phyloP scores from a whole-genome alignment of 64 coral and sea anemone genomes.

The Exaiptasia diaphana region DNA sequence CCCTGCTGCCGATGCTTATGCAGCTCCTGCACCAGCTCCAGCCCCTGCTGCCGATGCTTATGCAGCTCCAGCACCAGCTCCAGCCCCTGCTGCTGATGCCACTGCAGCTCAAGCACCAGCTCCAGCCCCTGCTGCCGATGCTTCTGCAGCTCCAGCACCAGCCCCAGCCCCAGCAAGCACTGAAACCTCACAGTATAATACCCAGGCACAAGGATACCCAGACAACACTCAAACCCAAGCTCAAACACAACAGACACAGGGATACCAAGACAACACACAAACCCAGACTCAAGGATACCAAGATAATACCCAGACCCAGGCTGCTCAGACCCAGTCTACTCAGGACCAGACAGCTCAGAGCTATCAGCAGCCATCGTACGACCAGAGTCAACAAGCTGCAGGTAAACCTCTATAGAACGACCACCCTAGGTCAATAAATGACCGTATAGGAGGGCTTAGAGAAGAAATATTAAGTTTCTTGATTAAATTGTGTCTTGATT shows the following conservation, averaged over 20 bases:
- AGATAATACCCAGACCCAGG: not conserved
- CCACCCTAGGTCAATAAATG: too few species aligned
- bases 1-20: not conserved
- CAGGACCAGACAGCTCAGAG: not conserved
- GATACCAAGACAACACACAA: not conserved
- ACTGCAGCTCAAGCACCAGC: constrained; percentile 8
- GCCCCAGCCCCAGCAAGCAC: not conserved
- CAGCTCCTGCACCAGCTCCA: not conserved
- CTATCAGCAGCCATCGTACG: too few species aligned
- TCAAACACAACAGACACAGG: not conserved
- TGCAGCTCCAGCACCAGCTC: not conserved
- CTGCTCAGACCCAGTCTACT: not conserved
- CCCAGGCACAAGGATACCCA: not conserved
- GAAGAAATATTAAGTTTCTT: not conserved
- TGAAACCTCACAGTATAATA: not conserved
- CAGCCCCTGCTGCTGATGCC: not conserved
- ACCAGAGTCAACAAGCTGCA: too few species aligned
- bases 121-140: not conserved
- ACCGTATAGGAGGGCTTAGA: too few species aligned
- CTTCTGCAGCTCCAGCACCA: constrained; percentile 1
- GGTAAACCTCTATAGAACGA: too few species aligned
- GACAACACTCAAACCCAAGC: not conserved
- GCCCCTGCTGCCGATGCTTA: not conserved
- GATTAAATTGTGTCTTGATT: not conserved
- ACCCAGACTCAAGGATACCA: not conserved